Evolutionary conservation across 1,140 invertebrate genomes (phyloP).

Genomic region (Spodoptera litura): DNA sequence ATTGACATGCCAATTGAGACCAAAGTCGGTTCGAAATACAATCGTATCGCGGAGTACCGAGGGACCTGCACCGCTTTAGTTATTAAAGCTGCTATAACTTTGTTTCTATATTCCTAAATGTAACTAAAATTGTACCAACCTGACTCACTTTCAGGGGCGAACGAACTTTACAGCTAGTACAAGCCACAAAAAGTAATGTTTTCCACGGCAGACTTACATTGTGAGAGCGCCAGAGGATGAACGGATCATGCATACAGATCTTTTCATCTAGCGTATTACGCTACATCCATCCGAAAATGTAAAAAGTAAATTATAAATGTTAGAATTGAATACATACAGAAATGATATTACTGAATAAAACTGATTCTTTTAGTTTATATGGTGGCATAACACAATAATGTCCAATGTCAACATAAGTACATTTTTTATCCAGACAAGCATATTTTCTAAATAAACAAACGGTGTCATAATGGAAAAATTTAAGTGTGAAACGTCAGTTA

Average conservation of each 20-base stretch:
- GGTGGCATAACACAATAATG: neutral
- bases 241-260: conserved; percentile 27
- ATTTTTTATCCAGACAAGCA: neutral
- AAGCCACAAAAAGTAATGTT: conserved; percentile 31
- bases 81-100: conserved; percentile 12
- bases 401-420: conserved; percentile 3
- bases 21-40: conserved; percentile 21
- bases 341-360: neutral
- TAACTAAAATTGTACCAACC: conserved; percentile 14
- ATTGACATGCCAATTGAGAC: conserved; percentile 34
- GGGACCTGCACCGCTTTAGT: conserved; percentile 29
- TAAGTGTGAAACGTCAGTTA: conserved; percentile 41
- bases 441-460: conserved; percentile 14
- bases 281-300: too few relatives aligned
- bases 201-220: conserved; percentile 21
- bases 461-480: conserved; percentile 20
- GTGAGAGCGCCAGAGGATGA: conserved; percentile 26
- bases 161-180: conserved; percentile 12
- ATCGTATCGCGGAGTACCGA: conserved; percentile 1
- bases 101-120: conserved; percentile 27
- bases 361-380: conserved; percentile 1
- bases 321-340: too few relatives aligned
- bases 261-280: conserved; percentile 18
- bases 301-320: too few relatives aligned
- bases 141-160: conserved; percentile 32